These are phyloP conservation scores for Melinaea menophilus DNA, from an alignment of 2,888 invertebrate genomes.

Conservation along the genomic window DNA sequence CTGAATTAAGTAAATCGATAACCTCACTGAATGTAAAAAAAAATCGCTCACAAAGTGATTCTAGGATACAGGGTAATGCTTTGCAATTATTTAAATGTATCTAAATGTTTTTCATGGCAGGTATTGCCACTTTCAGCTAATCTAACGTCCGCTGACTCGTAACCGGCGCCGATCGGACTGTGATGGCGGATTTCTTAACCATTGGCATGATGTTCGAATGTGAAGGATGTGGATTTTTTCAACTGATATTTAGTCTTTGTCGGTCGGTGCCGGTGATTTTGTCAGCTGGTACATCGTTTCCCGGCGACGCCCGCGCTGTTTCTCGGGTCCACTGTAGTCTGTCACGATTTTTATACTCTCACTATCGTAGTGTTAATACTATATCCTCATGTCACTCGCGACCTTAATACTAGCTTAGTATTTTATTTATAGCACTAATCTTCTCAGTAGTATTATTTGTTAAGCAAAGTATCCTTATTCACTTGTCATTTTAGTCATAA, in stretches of 20 bases:
- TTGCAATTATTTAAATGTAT: conserved; percentile 91
- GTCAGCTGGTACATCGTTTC: conserved; percentile 43
- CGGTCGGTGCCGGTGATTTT: conserved; percentile 16
- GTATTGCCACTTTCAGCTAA: conserved; percentile 58
- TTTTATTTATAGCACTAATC: conserved; percentile 40
- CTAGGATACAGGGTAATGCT: conserved; percentile 96
- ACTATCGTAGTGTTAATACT: conserved; percentile 58
- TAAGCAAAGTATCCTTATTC: conserved; percentile 55
- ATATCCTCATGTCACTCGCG: conserved; percentile 53
- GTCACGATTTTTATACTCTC: conserved; percentile 73
- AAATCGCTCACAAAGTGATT: conserved; percentile 84
- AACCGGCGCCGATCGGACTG: conserved; percentile 24
- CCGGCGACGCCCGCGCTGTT: conserved; percentile 50
- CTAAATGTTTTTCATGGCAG: conserved; percentile 77
- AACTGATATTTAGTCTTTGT: neutral
- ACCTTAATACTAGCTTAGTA: conserved; percentile 50
- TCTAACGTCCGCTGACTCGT: conserved; percentile 35
- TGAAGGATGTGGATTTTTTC: too few relatives aligned
- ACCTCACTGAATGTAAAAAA: conserved; percentile 74
- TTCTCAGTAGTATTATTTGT: conserved; percentile 19
- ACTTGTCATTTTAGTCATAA: conserved; percentile 46
- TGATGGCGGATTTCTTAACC: neutral
- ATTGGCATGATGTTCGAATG: too few relatives aligned
- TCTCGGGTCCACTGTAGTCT: conserved; percentile 72
- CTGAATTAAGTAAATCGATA: conserved; percentile 63